A percentile compares a stretch with the other conserved stretches of the same genome.
Conservation (phyloP, 2,113 vertebrate species). For the Piaya cayana region DNA sequence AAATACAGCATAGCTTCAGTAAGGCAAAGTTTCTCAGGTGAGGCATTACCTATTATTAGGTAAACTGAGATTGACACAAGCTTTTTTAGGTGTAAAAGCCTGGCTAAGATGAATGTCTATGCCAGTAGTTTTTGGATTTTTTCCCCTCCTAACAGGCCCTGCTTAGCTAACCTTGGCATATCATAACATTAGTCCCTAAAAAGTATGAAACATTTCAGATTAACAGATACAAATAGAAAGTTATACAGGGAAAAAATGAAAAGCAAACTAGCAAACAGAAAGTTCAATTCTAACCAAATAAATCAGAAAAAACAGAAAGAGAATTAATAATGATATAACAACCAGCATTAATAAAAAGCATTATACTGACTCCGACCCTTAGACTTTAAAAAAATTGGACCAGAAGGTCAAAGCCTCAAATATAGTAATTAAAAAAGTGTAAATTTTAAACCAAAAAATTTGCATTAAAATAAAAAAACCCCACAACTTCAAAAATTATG, state of each 20-base stretch:
- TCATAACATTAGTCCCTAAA: background rate
- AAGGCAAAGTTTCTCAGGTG: background rate
- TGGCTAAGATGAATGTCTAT: accelerated
- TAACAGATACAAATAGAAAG: no score
- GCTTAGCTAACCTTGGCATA: background rate
- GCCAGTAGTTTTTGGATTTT: background rate
- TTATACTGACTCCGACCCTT: background rate
- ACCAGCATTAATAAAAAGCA: background rate
- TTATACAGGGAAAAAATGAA: background rate
- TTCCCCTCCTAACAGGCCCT: background rate
- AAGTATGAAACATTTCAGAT: no score
- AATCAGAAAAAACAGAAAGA: background rate
- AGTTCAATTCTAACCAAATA: background rate
- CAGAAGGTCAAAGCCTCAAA: background rate
- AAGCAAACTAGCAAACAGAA: background rate
- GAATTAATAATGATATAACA: background rate
- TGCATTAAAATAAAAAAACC: background rate
- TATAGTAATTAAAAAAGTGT: background rate
- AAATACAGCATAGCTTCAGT: background rate
- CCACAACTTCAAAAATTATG: background rate
- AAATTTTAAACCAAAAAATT: background rate
- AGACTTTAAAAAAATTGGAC: background rate
- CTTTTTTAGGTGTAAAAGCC: background rate
- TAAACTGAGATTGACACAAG: background rate
- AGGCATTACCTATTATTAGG: background rate